Conservation (phyloP, 2,888 invertebrate genomes). For the Graphium colonna region DNA sequence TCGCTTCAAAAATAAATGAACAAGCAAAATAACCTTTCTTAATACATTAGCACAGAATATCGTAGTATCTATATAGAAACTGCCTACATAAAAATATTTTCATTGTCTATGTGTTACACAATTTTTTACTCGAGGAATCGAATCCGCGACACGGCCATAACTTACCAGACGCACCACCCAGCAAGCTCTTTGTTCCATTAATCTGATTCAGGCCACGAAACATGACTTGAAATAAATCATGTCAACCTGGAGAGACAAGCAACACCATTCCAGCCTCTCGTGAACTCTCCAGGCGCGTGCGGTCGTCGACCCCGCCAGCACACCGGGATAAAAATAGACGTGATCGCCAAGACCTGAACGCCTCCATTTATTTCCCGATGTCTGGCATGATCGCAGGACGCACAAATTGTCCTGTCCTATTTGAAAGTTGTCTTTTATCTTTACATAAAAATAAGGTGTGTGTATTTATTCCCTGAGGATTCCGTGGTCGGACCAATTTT, state of each 20-base stretch:
- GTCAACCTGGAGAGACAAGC: neutral
- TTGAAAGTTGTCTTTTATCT: neutral
- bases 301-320: constrained; percentile 51
- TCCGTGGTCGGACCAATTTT: neutral
- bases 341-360: neutral
- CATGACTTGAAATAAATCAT: neutral
- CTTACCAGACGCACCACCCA: neutral
- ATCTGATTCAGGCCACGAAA: neutral
- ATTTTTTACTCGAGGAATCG: neutral
- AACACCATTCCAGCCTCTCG: neutral
- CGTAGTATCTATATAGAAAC: too few species aligned
- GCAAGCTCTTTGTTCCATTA: neutral
- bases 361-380: neutral
- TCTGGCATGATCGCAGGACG: neutral
- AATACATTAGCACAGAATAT: too few species aligned
- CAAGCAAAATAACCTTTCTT: too few species aligned
- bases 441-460: neutral
- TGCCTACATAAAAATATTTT: too few species aligned
- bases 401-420: neutral
- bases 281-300: neutral
- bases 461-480: neutral
- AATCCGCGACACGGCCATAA: neutral
- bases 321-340: constrained; percentile 40
- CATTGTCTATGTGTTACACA: neutral
- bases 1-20: too few species aligned